Base-by-base conservation (phyloP, 1,140 invertebrate genomes). In the Anastrepha ludens region DNA sequence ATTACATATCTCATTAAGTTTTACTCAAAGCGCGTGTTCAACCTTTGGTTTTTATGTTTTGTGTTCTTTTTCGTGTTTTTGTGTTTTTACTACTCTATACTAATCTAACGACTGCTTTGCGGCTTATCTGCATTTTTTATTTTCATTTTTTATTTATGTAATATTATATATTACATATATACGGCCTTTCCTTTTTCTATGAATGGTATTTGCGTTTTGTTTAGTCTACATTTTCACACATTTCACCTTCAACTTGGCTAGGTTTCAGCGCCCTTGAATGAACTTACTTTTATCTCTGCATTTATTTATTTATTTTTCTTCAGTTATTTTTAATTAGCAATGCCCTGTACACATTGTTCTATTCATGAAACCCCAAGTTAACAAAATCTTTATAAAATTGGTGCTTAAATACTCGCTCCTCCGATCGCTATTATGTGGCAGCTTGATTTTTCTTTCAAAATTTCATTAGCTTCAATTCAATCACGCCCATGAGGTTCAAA, bases 231-330 rank as follows among this genome's bases (percentile, higher is more conserved):
- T 74, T 74, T 74, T 44, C 41, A 39, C 41, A 15, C 67, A 74
- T 47, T 74, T 74, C 67, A 74, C 67, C 67, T 74, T 74, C 41
- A 74, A 74, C 41, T 41, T 74, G 41, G 44, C 67, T 74, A 41
- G 2, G 67, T 6, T 74, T 74, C 39, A 5, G 6, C 67, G 41
- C 67, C 2, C 41, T 74, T 15, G 41, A 7, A 74, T n/a, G 29
- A 0, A 29, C 29, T 29, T 29, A 29, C 29, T 29, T 29, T 29
- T 29, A 29, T 29, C 29, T 29, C 0, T 29, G 29, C 29, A 29
- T 1, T 29, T 29, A 29, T 29, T 29, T 29, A 29, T 29, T 29
- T 29, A 29, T 29, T 29, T 29, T 29, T 29, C 29, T 29, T 29
- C 29, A 29, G 29, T 29, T 29, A 29, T 0, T 29, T 29, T 29